phyloP scores from a whole-genome alignment of 2,888 invertebrate species.

The Callimorpha dominula region DNA sequence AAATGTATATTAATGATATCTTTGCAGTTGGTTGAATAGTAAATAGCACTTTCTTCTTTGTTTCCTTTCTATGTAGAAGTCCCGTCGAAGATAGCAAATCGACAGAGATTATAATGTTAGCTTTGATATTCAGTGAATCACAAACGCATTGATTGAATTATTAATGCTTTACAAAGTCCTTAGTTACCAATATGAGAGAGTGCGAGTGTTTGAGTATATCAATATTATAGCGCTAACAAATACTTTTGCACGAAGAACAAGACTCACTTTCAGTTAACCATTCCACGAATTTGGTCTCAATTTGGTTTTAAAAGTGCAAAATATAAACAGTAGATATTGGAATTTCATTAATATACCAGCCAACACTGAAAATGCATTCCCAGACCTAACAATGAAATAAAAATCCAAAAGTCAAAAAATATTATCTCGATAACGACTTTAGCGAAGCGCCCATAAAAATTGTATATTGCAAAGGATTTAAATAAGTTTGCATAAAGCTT shows the following conservation, averaged over 20 bases:
- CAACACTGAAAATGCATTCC: not conserved
- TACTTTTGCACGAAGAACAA: too few species aligned
- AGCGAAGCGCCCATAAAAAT: slow-evolving; percentile 7
- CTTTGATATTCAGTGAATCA: too few species aligned
- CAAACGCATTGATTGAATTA: too few species aligned
- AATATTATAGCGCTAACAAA: too few species aligned
- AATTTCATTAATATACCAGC: not conserved
- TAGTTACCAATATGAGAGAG: too few species aligned
- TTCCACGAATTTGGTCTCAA: not conserved
- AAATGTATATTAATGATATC: not conserved
- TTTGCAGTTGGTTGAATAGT: not conserved
- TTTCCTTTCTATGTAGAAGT: too few species aligned
- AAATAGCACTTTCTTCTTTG: too few species aligned
- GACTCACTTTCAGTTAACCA: too few species aligned
- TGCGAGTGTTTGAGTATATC: too few species aligned
- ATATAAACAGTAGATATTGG: not conserved
- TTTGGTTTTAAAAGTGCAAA: not conserved
- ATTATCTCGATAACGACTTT: slow-evolving; percentile 11
- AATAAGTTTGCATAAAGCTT: not conserved
- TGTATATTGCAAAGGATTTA: not conserved
- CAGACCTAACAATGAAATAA: not conserved
- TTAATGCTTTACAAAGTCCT: too few species aligned
- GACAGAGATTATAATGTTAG: too few species aligned
- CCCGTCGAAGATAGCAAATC: not conserved
- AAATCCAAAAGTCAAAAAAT: slow-evolving; percentile 2